A percentile compares a stretch with the other conserved stretches of the same genome.
Evolutionary conservation across 2,113 vertebrate genomes (phyloP).

Genomic region (Pseudorasbora parva): DNA sequence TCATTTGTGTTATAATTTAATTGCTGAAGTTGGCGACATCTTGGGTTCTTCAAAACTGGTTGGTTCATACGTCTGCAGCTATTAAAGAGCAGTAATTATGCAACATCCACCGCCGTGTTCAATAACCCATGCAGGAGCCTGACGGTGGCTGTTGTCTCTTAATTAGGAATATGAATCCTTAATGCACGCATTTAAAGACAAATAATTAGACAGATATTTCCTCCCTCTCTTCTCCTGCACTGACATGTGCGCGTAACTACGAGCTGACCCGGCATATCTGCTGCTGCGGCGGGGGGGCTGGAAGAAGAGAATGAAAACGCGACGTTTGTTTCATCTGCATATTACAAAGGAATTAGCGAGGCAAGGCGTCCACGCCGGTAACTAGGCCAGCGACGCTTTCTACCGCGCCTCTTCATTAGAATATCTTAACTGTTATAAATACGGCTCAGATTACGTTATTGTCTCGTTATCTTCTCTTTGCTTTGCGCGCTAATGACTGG

Average conservation of each 20-base stretch:
- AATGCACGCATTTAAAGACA: conserved; percentile 86
- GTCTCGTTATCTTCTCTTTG: conserved; percentile 76
- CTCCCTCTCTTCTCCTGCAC: conserved; percentile 71
- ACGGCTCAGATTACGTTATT: conserved; percentile 67
- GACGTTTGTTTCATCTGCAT: conserved; percentile 70
- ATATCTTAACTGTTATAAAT: conserved; percentile 69
- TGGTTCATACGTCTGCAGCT: conserved; percentile 80
- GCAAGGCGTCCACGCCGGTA: conserved; percentile 57
- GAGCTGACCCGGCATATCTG: conserved; percentile 71
- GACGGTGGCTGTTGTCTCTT: conserved; percentile 90
- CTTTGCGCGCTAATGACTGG: conserved; percentile 71
- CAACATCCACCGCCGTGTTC: conserved; percentile 84
- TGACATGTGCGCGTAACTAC: conserved; percentile 72
- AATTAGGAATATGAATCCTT: conserved; percentile 90
- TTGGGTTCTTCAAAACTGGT: conserved; percentile 61
- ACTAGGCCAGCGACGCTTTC: conserved; percentile 61
- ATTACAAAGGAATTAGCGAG: conserved; percentile 69
- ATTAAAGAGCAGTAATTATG: conserved; percentile 86
- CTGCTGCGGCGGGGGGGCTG: conserved; percentile 27
- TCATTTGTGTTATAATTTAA: conserved; percentile 66
- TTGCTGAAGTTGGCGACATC: conserved; percentile 72
- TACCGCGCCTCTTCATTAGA: conserved; percentile 68
- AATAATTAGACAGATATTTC: conserved; percentile 91
- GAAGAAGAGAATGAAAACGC: conserved; percentile 62
- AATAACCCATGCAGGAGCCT: conserved; percentile 87